Conservation (phyloP, 2,888 invertebrate species). For the Xylota segnis region DNA sequence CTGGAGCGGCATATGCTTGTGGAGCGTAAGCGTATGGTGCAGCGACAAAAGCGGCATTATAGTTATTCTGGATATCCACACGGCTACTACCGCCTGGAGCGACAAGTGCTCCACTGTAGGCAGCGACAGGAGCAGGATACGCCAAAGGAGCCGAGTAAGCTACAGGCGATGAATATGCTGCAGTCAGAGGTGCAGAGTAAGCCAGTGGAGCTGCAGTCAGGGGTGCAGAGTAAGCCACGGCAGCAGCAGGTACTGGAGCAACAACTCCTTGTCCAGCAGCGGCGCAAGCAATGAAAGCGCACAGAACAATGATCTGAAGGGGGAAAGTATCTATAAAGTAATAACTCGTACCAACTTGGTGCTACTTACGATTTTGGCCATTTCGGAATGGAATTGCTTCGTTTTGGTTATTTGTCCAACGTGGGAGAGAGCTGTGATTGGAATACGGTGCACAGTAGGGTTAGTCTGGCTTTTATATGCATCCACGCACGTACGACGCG, state of each 20-base stretch:
- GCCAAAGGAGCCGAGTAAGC: constrained; percentile 79
- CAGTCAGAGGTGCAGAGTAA: constrained; percentile 78
- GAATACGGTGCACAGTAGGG: constrained; percentile 27
- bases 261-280: constrained; percentile 66
- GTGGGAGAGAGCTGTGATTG: constrained; percentile 29
- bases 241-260: constrained; percentile 36
- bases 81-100: constrained; percentile 63
- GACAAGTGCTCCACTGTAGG: constrained; percentile 47
- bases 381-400: constrained; percentile 20
- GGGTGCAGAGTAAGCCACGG: constrained; percentile 55
- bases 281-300: constrained; percentile 64
- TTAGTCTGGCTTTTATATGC: constrained; percentile 53
- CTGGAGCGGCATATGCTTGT: constrained; percentile 79
- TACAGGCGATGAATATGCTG: constrained; percentile 62
- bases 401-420: constrained; percentile 17
- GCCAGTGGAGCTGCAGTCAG: constrained; percentile 77
- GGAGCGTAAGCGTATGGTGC: constrained; percentile 85
- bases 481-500: constrained; percentile 21
- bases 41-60: constrained; percentile 61
- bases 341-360: neutral
- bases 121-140: constrained; percentile 58
- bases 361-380: constrained; percentile 60
- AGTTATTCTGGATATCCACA: constrained; percentile 70
- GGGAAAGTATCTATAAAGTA: neutral
- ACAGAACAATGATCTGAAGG: constrained; percentile 63